Base-by-base conservation (phyloP, 1,140 invertebrate genomes). In the Penaeus indicus region DNA sequence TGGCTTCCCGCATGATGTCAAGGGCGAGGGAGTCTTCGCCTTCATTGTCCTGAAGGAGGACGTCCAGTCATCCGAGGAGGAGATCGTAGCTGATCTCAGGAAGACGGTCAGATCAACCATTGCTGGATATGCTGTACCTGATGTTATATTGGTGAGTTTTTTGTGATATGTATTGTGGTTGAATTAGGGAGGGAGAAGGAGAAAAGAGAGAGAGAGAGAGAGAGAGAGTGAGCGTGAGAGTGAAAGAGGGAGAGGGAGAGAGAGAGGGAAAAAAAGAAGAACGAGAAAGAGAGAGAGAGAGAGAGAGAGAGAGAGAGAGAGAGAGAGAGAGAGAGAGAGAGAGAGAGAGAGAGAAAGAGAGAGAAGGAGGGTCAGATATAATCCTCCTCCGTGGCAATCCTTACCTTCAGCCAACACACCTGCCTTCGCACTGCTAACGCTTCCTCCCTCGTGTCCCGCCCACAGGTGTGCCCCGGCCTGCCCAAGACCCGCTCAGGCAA, bases 401-500 rank as follows among this genome's bases (percentile, higher is more conserved):
- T 54, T 54, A 1, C 54, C 54, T 13, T 13, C 0, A 54, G 1
- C 54, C 54, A 16, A 13, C 11, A 47, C 16, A 8, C 11, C 54
- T 54, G 54, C 16, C 10, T 54, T 54, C 10, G 10, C 16, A 7
- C 16, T 54, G 0, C 54, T 78, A 11, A 42, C 47, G 25, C 27
- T n/a, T n/a, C 18, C 60, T 16, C 13, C 11, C 64, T 86, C 16
- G 32, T 77, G 11, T 13, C 62, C 54, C 1, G 0, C 16, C 61
- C 22, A 21, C 72, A 88, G 87, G 81, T 88, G 18, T 84, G 81
- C 54, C 97, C 97, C 4, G 96, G 95, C 1, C 93, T 99, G 80
- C 98, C 98, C 0, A 99, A 99, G 93, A 99, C 98, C 0, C 94
- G 98, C 63, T 99, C 98, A 1, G 98, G 98, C 7, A 99, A 99